Conservation (phyloP, 2,888 invertebrate species). For the Prosopocoilus inquinatus region DNA sequence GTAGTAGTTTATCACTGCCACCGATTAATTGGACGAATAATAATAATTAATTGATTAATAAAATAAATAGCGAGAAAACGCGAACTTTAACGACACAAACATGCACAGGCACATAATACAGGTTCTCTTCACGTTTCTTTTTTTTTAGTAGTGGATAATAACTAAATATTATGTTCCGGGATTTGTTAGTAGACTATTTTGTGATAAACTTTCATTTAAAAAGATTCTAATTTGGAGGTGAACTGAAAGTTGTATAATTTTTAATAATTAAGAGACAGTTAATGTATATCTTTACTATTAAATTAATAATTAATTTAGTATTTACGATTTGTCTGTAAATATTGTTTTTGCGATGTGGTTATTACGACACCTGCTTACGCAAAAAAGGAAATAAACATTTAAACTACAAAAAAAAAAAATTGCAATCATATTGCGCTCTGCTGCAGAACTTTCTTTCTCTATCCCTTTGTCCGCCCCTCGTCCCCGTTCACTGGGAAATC, state of each 20-base stretch:
- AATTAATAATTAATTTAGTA: constrained; percentile 29
- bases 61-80: constrained; percentile 7
- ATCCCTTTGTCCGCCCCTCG: no score
- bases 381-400: neutral
- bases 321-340: constrained; percentile 41
- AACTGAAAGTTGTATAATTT: constrained; percentile 39
- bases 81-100: constrained; percentile 6
- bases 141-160: no score
- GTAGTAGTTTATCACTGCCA: constrained; percentile 40
- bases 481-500: neutral
- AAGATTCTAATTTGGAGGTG: constrained; percentile 34
- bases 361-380: constrained; percentile 2
- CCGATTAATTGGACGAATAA: constrained; percentile 12
- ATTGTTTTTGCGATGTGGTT: constrained; percentile 43
- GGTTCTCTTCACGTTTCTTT: no score
- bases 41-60: neutral
- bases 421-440: no score
- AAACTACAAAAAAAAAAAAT: no score
- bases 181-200: constrained; percentile 26
- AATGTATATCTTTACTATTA: constrained; percentile 35
- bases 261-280: constrained; percentile 36
- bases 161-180: constrained; percentile 15
- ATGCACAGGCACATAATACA: no score
- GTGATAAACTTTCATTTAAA: constrained; percentile 39
- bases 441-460: no score